A percentile compares a stretch with the other conserved stretches of the same genome.
Evolutionary conservation across 1,140 invertebrate species (phyloP).

Genomic region (Mamestra configurata): DNA sequence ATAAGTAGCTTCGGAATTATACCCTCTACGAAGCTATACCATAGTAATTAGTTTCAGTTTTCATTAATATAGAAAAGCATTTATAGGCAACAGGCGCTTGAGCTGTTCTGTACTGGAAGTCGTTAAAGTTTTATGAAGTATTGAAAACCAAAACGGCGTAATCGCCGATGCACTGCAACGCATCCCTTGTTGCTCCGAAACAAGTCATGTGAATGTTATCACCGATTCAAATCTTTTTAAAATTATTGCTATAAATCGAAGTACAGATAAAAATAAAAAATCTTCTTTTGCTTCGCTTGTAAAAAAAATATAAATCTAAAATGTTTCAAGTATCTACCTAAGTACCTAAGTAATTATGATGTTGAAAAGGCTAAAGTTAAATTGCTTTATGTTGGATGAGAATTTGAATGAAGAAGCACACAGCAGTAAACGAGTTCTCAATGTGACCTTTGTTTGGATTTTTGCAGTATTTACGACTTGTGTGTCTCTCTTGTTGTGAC

Average conservation of each 20-base stretch:
- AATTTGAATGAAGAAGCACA: conserved; percentile 4
- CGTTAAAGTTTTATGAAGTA: neutral
- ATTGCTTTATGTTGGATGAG: conserved; percentile 11
- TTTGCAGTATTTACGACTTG: conserved; percentile 26
- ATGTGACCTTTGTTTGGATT: conserved; percentile 47
- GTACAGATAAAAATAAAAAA: neutral
- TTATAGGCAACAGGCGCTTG: neutral
- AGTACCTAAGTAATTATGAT: too few relatives aligned
- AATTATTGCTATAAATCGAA: neutral
- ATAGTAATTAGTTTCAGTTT: conserved; percentile 7
- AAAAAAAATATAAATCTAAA: too few relatives aligned
- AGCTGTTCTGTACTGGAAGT: neutral
- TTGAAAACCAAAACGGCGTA: neutral
- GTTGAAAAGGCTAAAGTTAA: neutral
- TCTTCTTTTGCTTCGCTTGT: too few relatives aligned
- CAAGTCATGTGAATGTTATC: neutral
- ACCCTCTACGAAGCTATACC: neutral
- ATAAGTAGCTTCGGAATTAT: conserved; percentile 31
- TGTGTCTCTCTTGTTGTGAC: conserved; percentile 35
- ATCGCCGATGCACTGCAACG: neutral
- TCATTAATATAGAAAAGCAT: neutral
- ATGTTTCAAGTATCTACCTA: too few relatives aligned
- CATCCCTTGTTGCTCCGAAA: neutral
- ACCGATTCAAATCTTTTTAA: neutral
- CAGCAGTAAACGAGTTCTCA: conserved; percentile 30